Base-by-base conservation (phyloP, 2,888 invertebrate genomes). In the Lepidochitona cinerea region DNA sequence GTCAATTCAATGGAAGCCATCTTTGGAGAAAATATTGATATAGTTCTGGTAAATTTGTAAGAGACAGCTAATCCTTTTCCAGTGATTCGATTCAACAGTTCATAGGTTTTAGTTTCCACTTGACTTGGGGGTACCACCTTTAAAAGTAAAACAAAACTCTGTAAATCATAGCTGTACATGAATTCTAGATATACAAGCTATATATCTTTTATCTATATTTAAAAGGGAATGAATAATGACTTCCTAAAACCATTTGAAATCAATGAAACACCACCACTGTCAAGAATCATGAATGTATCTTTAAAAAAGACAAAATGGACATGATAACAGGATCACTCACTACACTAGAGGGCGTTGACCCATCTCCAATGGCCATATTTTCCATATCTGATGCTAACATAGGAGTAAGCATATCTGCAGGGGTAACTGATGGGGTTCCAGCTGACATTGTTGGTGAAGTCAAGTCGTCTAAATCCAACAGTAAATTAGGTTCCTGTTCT, bases 1-100 rank as follows among this genome's bases (percentile, higher is more conserved):
- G 92, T 92, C 75, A 98, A 89, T 89, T 97, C 96, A 14, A 98
- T 91, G 29, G 95, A 95, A 75, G 94, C 94, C 96, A 97, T 96
- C 79, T 92, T 92, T 4, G 94, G 92, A 9, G 96, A 96, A 91
- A 94, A 95, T 70, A 97, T 83, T 64, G 89, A 89, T 54, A 90
- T 85, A 26, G 89, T 88, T 36, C 90, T 77, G 0, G 88, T 89
- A 79, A 88, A 90, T 71, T 52, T 89, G 78, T 91, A 92, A 1
- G 84, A 80, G 35, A 91, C 87, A 71, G 89, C 83, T 37, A 93
- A 79, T 92, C 94, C 92, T 71, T 83, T 85, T n/a, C 89, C 88
- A 6, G 83, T 83, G 75, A 90, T 87, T 41, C 85, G 80, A 80
- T 89, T 90, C 76, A 91, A 72, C 68, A 91, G 83, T 74, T 90